These are phyloP conservation scores for Apomyelois bistriatella DNA, from an alignment of 2,888 invertebrate species.

Conservation along the genomic window DNA sequence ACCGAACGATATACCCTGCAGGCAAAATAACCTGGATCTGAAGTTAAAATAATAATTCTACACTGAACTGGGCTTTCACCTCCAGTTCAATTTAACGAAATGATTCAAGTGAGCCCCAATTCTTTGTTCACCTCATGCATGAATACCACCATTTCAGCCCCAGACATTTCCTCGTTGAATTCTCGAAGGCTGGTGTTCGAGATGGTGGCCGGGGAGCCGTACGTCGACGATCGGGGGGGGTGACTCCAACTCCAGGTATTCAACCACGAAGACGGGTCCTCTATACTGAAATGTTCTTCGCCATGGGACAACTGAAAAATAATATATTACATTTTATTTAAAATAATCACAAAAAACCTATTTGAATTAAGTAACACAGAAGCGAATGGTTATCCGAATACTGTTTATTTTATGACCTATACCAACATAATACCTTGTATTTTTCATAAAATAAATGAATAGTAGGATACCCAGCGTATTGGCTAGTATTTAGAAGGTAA, in stretches of 20 bases:
- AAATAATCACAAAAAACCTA: too few species aligned
- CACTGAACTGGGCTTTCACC: background rate
- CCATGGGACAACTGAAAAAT: background rate
- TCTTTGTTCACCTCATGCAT: conserved; percentile 83
- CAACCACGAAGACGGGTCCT: conserved; percentile 60
- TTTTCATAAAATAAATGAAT: too few species aligned
- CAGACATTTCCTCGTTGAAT: conserved; percentile 84
- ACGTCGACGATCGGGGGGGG: conserved; percentile 44
- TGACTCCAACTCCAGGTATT: conserved; percentile 58
- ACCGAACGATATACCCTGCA: background rate
- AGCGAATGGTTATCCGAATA: too few species aligned
- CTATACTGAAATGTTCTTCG: conserved; percentile 25
- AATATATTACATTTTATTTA: background rate
- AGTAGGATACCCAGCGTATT: too few species aligned
- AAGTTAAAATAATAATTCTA: background rate
- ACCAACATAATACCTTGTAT: too few species aligned
- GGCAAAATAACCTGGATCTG: background rate
- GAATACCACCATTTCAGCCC: conserved; percentile 83
- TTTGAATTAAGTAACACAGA: too few species aligned
- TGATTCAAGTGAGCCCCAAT: conserved; percentile 63
- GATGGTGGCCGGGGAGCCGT: conserved; percentile 79
- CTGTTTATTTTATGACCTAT: too few species aligned
- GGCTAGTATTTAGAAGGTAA: too few species aligned
- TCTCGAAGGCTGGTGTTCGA: conserved; percentile 89
- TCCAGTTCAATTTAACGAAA: background rate